A percentile compares a stretch with the other conserved stretches of the same genome.
phyloP scores from a whole-genome alignment of 1,140 invertebrate species.

The Theocolax elegans region DNA sequence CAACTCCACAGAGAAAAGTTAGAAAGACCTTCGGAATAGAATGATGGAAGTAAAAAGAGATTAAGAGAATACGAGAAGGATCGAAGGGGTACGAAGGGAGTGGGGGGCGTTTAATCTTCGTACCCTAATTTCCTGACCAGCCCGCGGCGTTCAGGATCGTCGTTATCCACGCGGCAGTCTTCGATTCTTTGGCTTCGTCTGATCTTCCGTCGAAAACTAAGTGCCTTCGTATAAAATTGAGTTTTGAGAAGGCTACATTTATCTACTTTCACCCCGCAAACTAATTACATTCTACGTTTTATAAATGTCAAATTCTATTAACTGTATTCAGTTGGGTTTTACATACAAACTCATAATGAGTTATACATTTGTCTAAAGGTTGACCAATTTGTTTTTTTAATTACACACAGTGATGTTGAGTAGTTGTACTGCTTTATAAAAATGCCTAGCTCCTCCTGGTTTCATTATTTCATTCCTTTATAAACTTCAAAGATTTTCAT shows the following conservation, averaged over 20 bases:
- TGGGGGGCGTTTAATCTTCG: conserved; percentile 34
- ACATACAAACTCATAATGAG: too few species aligned
- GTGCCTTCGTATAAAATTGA: conserved; percentile 36
- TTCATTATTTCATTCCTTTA: too few species aligned
- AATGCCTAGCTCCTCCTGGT: too few species aligned
- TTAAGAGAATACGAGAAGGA: neutral
- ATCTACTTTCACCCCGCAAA: conserved; percentile 14
- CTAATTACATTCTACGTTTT: conserved; percentile 33
- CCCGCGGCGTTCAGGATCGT: conserved; percentile 3
- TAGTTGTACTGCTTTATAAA: too few species aligned
- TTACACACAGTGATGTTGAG: too few species aligned
- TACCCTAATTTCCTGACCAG: conserved; percentile 39
- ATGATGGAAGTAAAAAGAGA: conserved; percentile 18
- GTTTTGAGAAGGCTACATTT: conserved; percentile 23
- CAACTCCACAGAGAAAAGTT: neutral
- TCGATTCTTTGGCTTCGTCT: conserved; percentile 26
- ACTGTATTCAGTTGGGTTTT: too few species aligned
- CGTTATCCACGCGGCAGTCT: conserved; percentile 23
- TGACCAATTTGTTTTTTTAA: too few species aligned
- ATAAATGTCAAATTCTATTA: too few species aligned
- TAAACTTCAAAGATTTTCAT: too few species aligned
- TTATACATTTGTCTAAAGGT: too few species aligned
- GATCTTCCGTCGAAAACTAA: conserved; percentile 15
- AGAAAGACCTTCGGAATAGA: neutral
- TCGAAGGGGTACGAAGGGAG: neutral